Evolutionary conservation across 2,113 vertebrate genomes (phyloP).

Genomic region (Oryzias javanicus): DNA sequence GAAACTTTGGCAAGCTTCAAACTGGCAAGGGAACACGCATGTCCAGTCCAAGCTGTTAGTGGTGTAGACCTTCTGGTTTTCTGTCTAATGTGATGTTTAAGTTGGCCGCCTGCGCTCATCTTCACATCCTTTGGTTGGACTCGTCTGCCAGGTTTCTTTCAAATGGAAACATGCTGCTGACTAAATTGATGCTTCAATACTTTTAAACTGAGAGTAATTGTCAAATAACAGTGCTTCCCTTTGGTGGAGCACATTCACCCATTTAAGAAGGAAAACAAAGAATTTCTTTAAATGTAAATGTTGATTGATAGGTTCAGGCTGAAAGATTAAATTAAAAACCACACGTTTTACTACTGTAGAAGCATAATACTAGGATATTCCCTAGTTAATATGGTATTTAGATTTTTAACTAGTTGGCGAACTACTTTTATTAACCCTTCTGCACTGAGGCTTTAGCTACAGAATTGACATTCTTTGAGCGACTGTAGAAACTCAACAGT

Average conservation of each 20-base stretch:
- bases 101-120: background rate
- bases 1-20: conserved; percentile 1
- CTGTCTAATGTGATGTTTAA: conserved; percentile 13
- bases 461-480: no score
- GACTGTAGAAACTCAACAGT: no score
- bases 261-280: no score
- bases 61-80: conserved; percentile 11
- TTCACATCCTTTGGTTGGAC: background rate
- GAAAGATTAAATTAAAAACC: no score
- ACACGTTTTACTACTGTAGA: no score
- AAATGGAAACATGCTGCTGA: conserved; percentile 2
- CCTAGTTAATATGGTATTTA: no score
- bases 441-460: no score
- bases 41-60: conserved; percentile 11
- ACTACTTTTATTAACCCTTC: no score
- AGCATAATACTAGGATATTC: no score
- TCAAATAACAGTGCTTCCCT: background rate
- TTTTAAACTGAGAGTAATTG: conserved; percentile 1
- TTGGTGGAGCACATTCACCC: background rate
- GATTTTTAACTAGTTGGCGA: no score
- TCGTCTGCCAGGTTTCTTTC: conserved; percentile 8
- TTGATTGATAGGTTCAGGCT: no score
- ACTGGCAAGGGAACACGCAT: background rate
- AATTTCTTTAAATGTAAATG: no score
- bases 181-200: conserved; percentile 3